These are phyloP conservation scores for Dromaius novaehollandiae DNA, from an alignment of 2,113 vertebrate genomes.

Conservation along the genomic window DNA sequence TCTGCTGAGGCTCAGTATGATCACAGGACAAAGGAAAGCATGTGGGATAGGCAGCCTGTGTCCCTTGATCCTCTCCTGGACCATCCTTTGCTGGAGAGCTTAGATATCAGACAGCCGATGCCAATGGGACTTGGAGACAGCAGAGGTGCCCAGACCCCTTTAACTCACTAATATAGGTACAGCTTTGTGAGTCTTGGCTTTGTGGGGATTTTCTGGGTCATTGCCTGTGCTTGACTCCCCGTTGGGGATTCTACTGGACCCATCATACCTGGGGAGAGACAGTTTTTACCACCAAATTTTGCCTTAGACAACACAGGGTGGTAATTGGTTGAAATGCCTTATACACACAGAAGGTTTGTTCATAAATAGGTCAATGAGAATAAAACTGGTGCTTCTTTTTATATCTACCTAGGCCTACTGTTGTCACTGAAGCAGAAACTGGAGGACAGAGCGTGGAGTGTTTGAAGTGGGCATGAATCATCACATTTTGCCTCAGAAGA, in stretches of 20 bases:
- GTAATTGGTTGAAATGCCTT: neutral
- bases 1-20: neutral
- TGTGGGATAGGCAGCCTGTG: neutral
- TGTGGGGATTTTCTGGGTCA: neutral
- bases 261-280: neutral
- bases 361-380: neutral
- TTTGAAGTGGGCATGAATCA: neutral
- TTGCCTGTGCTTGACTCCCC: neutral
- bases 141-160: neutral
- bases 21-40: neutral
- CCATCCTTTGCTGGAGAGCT: neutral
- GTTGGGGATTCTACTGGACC: neutral
- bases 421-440: slow-evolving; percentile 1
- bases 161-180: neutral
- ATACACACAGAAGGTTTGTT: neutral
- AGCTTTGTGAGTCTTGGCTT: neutral
- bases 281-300: neutral
- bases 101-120: neutral
- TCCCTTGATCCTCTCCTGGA: neutral
- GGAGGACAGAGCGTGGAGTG: rapidly evolving
- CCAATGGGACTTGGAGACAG: neutral
- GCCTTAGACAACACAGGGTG: rapidly evolving
- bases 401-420: neutral
- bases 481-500: neutral
- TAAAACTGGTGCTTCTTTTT: neutral